Conservation (phyloP, 2,113 vertebrate species). For the Piliocolobus tephrosceles region DNA sequence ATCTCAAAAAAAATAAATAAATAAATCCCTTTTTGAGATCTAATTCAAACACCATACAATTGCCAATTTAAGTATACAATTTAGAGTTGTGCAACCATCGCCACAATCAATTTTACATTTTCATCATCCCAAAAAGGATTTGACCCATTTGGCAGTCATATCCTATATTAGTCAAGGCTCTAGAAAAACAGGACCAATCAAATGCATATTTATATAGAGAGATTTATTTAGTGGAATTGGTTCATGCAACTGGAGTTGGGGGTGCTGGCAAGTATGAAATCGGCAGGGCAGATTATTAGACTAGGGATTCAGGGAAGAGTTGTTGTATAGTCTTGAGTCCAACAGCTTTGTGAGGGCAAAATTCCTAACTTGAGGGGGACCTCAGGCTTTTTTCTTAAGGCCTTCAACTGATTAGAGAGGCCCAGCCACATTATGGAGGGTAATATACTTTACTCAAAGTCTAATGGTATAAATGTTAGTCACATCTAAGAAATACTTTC, state of each 20-base stretch:
- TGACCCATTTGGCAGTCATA: not conserved
- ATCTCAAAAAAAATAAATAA: too few relatives aligned
- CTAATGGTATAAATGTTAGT: conserved; percentile 24
- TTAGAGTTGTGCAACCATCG: not conserved
- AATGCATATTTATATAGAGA: not conserved
- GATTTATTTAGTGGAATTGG: not conserved
- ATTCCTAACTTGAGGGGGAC: not conserved
- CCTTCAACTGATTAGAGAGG: not conserved
- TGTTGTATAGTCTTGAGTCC: not conserved
- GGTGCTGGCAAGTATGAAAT: not conserved
- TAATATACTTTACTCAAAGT: not conserved
- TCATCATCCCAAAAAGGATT: conserved; percentile 13
- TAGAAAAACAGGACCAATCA: not conserved
- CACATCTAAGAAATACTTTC: not conserved
- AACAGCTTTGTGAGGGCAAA: not conserved
- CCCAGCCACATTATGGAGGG: not conserved
- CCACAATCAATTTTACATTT: conserved; percentile 8
- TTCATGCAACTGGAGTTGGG: not conserved
- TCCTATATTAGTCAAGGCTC: not conserved
- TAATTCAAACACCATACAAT: conserved; percentile 18
- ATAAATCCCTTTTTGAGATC: not conserved
- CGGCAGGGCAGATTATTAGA: not conserved
- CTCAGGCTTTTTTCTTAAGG: not conserved
- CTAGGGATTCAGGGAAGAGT: not conserved
- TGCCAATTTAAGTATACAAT: not conserved